phyloP scores from a whole-genome alignment of 2,797 vertebrate species.

The Halcyon chelicuti region DNA sequence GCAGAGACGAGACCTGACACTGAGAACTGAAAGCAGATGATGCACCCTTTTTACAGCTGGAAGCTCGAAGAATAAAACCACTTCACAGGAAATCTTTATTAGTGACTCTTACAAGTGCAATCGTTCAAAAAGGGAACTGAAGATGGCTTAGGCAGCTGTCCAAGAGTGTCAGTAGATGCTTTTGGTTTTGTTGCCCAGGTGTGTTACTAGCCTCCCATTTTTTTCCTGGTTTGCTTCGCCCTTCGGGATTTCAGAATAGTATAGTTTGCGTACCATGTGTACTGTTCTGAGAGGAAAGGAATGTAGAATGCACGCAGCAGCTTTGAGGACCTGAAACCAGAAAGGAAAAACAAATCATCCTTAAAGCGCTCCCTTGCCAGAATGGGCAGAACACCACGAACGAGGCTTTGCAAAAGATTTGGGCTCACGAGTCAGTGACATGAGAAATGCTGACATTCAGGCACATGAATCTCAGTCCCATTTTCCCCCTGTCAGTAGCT shows the following conservation, averaged over 20 bases:
- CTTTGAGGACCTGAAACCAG: conserved; percentile 86
- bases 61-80: neutral
- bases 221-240: conserved; percentile 85
- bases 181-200: conserved; percentile 33
- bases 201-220: conserved; percentile 71
- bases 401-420: neutral
- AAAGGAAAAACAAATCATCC: neutral
- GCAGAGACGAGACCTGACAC: conserved; percentile 33
- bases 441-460: neutral
- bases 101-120: neutral
- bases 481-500: accelerated
- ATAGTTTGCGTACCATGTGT: conserved; percentile 90
- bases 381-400: neutral
- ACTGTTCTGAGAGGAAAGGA: conserved; percentile 90
- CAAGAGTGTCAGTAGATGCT: neutral
- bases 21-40: neutral
- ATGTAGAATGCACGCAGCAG: conserved; percentile 92
- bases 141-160: neutral
- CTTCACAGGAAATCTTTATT: conserved; percentile 34
- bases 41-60: neutral
- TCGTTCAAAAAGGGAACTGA: neutral
- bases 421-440: neutral
- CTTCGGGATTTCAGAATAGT: conserved; percentile 91
- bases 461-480: neutral
- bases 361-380: neutral